A percentile compares a stretch with the other conserved stretches of the same genome.
Conservation (phyloP, 2,113 vertebrate species). For the Oreochromis aureus region DNA sequence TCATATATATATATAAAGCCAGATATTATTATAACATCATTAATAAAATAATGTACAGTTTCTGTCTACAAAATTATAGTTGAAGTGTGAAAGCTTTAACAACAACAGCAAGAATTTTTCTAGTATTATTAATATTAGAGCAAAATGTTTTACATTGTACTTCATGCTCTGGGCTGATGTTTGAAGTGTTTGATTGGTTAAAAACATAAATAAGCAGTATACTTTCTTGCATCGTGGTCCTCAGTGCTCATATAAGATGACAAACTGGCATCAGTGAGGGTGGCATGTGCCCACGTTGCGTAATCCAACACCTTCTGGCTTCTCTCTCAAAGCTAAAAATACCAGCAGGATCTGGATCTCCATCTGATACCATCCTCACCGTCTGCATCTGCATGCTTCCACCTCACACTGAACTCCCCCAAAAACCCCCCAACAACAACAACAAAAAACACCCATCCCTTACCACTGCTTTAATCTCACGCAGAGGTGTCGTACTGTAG, state of each 20-base stretch:
- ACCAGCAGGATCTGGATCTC: constrained; percentile 32
- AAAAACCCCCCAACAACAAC: background rate
- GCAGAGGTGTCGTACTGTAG: background rate
- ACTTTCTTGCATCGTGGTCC: background rate
- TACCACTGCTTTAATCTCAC: background rate
- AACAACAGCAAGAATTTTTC: background rate
- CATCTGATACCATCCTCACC: constrained; percentile 10
- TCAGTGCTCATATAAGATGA: background rate
- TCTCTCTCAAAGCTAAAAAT: constrained; percentile 35
- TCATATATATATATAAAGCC: too few species aligned
- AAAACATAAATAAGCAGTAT: background rate
- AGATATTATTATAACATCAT: background rate
- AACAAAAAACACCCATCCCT: background rate
- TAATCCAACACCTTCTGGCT: constrained; percentile 52
- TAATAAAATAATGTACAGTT: fast-evolving
- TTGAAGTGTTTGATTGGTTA: background rate
- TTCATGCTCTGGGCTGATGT: background rate
- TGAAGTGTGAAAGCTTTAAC: background rate
- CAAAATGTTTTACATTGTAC: background rate
- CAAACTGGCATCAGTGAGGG: constrained; percentile 10
- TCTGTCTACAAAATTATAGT: background rate
- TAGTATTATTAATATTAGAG: background rate
- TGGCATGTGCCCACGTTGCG: constrained; percentile 14
- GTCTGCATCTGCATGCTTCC: background rate
- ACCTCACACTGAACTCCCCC: background rate